A percentile compares a stretch with the other conserved stretches of the same genome.
phyloP scores from a whole-genome alignment of 2,113 vertebrate genomes.

The Pterocles burchelli region DNA sequence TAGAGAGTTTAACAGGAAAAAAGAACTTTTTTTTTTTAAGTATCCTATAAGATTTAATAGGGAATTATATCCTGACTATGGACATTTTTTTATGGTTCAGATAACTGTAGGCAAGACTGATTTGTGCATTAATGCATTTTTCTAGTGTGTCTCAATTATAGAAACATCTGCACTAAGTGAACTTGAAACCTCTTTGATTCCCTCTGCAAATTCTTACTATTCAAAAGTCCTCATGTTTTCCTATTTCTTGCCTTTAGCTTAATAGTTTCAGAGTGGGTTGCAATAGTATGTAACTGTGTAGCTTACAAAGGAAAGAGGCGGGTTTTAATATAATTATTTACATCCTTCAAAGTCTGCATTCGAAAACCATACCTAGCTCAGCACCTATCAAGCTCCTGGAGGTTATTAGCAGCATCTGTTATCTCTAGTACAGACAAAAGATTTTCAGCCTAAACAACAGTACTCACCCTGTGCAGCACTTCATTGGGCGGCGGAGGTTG shows the following conservation, averaged over 20 bases:
- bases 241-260: slow-evolving; percentile 36
- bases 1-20: slow-evolving; percentile 43
- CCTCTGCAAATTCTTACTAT: slow-evolving; percentile 62
- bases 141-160: slow-evolving; percentile 69
- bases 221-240: slow-evolving; percentile 42
- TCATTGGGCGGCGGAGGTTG: background rate
- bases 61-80: slow-evolving; percentile 52
- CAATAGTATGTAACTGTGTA: background rate
- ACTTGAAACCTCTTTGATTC: slow-evolving; percentile 69
- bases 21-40: background rate
- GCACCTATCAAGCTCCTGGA: background rate
- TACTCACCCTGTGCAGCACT: background rate
- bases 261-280: slow-evolving; percentile 45
- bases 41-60: slow-evolving; percentile 55
- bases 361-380: background rate
- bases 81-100: slow-evolving; percentile 63
- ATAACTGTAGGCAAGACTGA: slow-evolving; percentile 65
- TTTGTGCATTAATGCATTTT: slow-evolving; percentile 68
- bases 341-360: background rate
- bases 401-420: background rate
- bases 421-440: background rate
- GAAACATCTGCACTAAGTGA: slow-evolving; percentile 70
- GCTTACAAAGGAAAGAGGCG: background rate
- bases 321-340: background rate
- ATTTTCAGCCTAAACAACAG: background rate